Base-by-base conservation (phyloP, 2,797 vertebrate species). In the Sarcophilus harrisii region DNA sequence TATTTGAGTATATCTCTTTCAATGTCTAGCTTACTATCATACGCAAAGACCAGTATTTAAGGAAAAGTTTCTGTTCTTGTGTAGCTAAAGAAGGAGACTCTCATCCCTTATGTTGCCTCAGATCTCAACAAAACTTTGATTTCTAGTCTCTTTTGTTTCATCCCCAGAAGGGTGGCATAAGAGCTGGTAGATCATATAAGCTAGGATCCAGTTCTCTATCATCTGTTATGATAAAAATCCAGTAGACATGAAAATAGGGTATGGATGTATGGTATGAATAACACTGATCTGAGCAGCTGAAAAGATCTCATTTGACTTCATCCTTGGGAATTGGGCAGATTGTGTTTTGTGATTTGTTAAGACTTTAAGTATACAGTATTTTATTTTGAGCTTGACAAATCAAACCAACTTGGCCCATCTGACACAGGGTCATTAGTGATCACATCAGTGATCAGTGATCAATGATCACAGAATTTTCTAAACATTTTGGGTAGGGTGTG, bases 21-120 rank as follows among this genome's bases (percentile, higher is more conserved):
- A 92, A 92, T 57, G 4, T 92, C 57, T 62, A 0, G 73, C 38
- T 21, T 81, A 21, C 18, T 95, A 12, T 94, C 94, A 60, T 96
- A 0, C 91, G n/a, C 59, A 49, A 94, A 96, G 57, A 73, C 55
- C 14, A 73, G 92, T n/a, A 9, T 57, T 94, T 94, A 93, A 93
- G 93, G 93, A 96, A 96, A 96, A 93, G 94, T 58, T 66, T 81
- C 95, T 92, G 58, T 59, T 93, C 32, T 96, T 92, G 54, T 92
- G 92, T 93, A 92, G 52, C 81, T n/a, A 93, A 95, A 49, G 16
- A 57, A 87, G 73, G 38, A 81, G n/a, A 9, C 95, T 49, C 94
- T 90, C 11, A 49, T 57, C 60, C 73, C 27, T 90, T 94, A 66
- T 93, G 54, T 91, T 52, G 58, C 58, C 91, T 96, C 81, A 94